Percentiles rank a stretch among this genome's conserved stretches.
Evolutionary conservation across 2,113 vertebrate genomes (phyloP).

Genomic region (Phyllostomus discolor): DNA sequence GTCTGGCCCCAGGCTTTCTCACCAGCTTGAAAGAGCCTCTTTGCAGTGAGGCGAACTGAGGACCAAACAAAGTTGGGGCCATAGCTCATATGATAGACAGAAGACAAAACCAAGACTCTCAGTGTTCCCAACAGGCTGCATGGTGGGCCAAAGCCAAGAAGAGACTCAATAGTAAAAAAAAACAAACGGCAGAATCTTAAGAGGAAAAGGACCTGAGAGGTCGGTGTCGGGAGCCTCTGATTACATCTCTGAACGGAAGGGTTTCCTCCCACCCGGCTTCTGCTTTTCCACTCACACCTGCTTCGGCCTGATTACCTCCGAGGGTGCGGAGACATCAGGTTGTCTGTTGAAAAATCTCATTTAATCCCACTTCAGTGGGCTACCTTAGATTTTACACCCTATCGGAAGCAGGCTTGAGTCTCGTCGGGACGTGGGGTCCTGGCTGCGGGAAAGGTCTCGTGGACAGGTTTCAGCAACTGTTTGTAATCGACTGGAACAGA

Average conservation of each 20-base stretch:
- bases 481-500: not conserved
- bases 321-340: conserved; percentile 38
- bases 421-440: conserved; percentile 30
- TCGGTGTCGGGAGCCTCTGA: not conserved
- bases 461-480: not conserved
- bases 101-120: not conserved
- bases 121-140: not conserved
- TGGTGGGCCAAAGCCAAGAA: not conserved
- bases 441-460: not conserved
- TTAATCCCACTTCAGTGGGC: conserved; percentile 40
- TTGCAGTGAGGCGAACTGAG: not conserved
- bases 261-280: not conserved
- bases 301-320: conserved; percentile 27
- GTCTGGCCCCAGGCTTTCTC: not conserved
- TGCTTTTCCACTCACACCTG: conserved; percentile 35
- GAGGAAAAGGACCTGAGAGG: not conserved
- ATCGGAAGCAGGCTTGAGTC: conserved; percentile 3
- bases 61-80: not conserved
- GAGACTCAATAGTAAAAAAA: not conserved
- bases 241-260: not conserved
- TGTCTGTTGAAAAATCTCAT: conserved; percentile 54
- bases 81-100: not conserved
- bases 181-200: conserved; percentile 19
- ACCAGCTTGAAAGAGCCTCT: not conserved
- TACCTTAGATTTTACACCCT: conserved; percentile 40